A percentile compares a stretch with the other conserved stretches of the same genome.
Evolutionary conservation across 92 coral and sea anemone species (phyloP).

Genomic region (Anthopleura xanthogrammica): DNA sequence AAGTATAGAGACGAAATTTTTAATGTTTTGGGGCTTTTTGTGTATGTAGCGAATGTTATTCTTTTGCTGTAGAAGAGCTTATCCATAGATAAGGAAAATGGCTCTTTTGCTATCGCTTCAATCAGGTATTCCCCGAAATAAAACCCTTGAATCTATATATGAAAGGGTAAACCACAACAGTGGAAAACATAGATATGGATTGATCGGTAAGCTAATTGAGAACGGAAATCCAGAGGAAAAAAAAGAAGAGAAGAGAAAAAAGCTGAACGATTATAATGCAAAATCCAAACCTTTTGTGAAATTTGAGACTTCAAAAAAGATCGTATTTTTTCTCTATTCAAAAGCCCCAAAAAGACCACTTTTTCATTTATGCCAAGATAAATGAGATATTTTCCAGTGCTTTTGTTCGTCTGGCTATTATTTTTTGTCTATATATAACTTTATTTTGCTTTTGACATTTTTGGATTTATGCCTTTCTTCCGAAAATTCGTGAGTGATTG

Average conservation of each 20-base stretch:
- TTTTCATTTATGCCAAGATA: neutral
- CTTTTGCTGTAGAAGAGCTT: neutral
- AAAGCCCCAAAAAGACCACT: neutral
- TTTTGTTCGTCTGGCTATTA: neutral
- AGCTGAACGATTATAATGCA: neutral
- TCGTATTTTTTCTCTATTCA: neutral
- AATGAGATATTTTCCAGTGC: neutral
- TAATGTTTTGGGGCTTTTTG: neutral
- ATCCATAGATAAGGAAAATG: constrained; percentile 3
- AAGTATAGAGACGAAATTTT: too few species aligned
- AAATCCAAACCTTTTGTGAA: constrained; percentile 7
- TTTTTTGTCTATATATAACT: neutral
- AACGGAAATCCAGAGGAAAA: constrained; percentile 22
- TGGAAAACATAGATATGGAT: constrained; percentile 1
- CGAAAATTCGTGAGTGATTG: neutral
- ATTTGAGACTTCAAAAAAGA: neutral
- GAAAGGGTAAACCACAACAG: constrained; percentile 8
- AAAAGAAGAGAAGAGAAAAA: neutral
- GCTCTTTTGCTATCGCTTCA: constrained; percentile 3
- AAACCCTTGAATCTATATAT: constrained; percentile 3
- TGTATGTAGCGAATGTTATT: neutral
- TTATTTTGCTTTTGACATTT: neutral
- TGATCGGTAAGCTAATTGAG: constrained; percentile 23
- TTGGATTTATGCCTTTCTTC: neutral
- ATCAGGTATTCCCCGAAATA: constrained; percentile 19